Conservation (phyloP, 1,140 invertebrate species). For the Caerostris extrusa region DNA sequence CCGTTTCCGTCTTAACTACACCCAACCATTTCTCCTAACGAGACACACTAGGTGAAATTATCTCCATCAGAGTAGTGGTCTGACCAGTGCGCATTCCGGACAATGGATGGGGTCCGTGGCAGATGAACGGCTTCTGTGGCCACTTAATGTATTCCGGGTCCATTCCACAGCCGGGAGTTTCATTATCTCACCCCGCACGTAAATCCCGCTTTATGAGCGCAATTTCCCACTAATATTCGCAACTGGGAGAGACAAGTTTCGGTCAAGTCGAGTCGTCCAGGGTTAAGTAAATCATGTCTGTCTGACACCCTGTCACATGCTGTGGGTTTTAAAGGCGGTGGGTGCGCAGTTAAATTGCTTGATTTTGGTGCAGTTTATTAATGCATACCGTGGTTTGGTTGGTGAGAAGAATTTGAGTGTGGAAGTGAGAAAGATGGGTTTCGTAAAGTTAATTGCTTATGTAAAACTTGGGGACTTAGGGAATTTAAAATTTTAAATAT, state of each 20-base stretch:
- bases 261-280: neutral
- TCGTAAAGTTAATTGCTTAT: too few species aligned
- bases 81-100: neutral
- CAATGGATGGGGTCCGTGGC: conserved; percentile 32
- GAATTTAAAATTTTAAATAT: too few species aligned
- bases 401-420: too few species aligned
- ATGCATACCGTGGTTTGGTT: too few species aligned
- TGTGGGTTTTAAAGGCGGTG: too few species aligned
- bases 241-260: conserved; percentile 28
- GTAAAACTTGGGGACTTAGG: too few species aligned
- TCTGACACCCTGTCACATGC: too few species aligned
- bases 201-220: conserved; percentile 50
- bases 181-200: conserved; percentile 48
- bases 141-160: conserved; percentile 16
- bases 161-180: neutral
- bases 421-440: too few species aligned
- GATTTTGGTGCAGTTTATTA: too few species aligned
- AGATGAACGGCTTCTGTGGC: conserved; percentile 3
- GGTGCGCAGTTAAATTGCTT: too few species aligned
- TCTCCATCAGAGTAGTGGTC: neutral
- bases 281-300: neutral
- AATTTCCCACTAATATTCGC: conserved; percentile 60
- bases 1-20: conserved; percentile 27
- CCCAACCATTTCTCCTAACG: conserved; percentile 21
- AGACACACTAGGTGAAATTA: conserved; percentile 4